Evolutionary conservation across 2,888 invertebrate species (phyloP), one percentile per base, ranked within the genome.

Genomic region (Aphidius colemani): DNA sequence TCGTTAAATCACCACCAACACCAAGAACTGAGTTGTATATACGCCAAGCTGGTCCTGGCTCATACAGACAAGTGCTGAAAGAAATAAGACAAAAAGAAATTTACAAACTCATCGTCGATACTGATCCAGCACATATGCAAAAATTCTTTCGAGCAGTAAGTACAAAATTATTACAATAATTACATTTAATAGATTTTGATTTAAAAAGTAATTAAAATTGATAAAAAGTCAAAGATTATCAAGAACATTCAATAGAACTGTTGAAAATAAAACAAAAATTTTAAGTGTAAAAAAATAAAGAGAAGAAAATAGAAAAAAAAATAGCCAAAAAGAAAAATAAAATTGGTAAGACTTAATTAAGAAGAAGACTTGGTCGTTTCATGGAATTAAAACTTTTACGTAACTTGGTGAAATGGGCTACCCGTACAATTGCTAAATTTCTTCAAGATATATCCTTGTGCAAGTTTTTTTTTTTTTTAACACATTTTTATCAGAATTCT

Each of bases 51-150:
- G 88, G 88, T 71, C 86, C 87, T 60, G 85, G 85, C 55, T 87
- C 88, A 66, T 91, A 90, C 82, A 84, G 90, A 64, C 87, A 88
- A 74, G 88, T 90, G 43, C 84, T 91, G 67, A 88, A 90, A 66
- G 94, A 95, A 79, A 88, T 96, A 48, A 90, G 95, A 69, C 92
- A 93, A 77, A 94, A 95, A 79, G 89, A 91, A 73, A 93, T 96
- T 74, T 90, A 88, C 77, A 94, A 95, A 76, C 86, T 97, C 63
- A 90, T 97, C 67, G 91, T 96, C 7, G 96, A 97, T 78, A 93
- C 93, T 0, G 91, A 92, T 78, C 92, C 95, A 0, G 87, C 87
- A 73, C 89, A 91, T 75, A 91, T 96, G 76, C 88, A 90, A 69
- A 87, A 88, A 75, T 89, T 97, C 81, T 93, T 96, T 68, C 87